Evolutionary conservation across 1,140 invertebrate species (phyloP).

Genomic region (Bombus pascuorum): DNA sequence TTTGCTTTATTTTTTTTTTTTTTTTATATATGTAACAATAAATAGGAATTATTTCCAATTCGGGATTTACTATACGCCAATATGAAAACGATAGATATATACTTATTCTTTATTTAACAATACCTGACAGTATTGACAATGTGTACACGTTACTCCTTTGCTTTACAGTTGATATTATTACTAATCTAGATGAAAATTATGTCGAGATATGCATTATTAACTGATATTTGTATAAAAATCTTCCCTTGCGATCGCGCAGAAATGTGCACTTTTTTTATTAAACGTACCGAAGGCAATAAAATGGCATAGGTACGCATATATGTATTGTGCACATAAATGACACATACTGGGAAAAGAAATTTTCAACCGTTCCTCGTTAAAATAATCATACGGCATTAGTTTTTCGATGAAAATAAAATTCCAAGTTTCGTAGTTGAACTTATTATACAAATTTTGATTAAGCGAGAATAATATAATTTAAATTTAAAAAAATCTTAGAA

Average conservation of each 20-base stretch:
- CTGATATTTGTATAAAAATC: slow-evolving; percentile 63
- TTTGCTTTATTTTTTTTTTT: background rate
- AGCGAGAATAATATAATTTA: background rate
- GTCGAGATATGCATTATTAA: slow-evolving; percentile 48
- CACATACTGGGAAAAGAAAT: slow-evolving; percentile 4
- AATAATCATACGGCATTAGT: background rate
- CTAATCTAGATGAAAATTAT: slow-evolving; percentile 54
- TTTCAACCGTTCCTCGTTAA: background rate
- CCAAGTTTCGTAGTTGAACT: background rate
- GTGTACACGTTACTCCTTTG: slow-evolving; percentile 53
- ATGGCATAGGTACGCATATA: slow-evolving; percentile 45
- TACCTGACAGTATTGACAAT: slow-evolving; percentile 61
- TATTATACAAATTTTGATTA: background rate
- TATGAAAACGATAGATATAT: slow-evolving; percentile 42
- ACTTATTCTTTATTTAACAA: slow-evolving; percentile 57
- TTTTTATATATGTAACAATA: background rate
- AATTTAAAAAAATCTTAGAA: background rate
- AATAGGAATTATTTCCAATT: background rate
- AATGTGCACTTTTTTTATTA: slow-evolving; percentile 33
- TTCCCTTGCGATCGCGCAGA: slow-evolving; percentile 11
- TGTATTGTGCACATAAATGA: slow-evolving; percentile 37
- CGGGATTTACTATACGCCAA: slow-evolving; percentile 6
- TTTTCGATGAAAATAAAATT: background rate
- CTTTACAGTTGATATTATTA: slow-evolving; percentile 51
- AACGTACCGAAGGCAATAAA: slow-evolving; percentile 26